A percentile compares a stretch with the other conserved stretches of the same genome.
Evolutionary conservation across 2,797 vertebrate genomes (phyloP).

Genomic region (Naso thynnoides): DNA sequence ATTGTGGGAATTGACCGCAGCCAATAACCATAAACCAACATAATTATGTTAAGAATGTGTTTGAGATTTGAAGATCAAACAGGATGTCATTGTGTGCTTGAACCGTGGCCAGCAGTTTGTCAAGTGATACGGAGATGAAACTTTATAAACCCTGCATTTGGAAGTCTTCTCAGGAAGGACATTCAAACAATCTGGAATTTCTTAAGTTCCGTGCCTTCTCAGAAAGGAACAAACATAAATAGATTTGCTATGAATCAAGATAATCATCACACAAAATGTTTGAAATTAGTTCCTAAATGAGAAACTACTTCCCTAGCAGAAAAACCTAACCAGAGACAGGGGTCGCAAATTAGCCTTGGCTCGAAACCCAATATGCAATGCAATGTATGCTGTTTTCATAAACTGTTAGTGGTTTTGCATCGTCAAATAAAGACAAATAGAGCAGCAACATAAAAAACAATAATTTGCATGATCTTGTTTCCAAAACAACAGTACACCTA

Average conservation of each 20-base stretch:
- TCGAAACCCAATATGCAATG: too few species aligned
- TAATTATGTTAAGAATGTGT: conserved; percentile 74
- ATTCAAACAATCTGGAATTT: conserved; percentile 25
- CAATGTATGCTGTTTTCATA: too few species aligned
- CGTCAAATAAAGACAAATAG: too few species aligned
- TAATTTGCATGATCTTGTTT: conserved; percentile 24
- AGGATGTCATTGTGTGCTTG: conserved; percentile 71
- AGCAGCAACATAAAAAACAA: not conserved
- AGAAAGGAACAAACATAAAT: conserved; percentile 36
- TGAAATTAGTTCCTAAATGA: conserved; percentile 23
- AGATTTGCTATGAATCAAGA: conserved; percentile 47
- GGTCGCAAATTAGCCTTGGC: too few species aligned
- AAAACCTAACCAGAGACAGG: too few species aligned
- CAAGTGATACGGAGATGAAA: conserved; percentile 53
- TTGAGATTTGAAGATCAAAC: conserved; percentile 75
- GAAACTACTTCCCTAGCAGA: too few species aligned
- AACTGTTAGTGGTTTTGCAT: too few species aligned
- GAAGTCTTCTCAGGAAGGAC: conserved; percentile 43
- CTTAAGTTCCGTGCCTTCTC: conserved; percentile 33
- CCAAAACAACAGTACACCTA: not conserved
- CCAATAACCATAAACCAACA: conserved; percentile 78
- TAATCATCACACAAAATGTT: conserved; percentile 40
- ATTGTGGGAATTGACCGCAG: conserved; percentile 57
- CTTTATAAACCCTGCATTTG: conserved; percentile 38
- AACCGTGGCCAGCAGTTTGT: conserved; percentile 55